Base-by-base conservation (phyloP, 1,140 invertebrate species). In the Neodiprion virginianus region DNA sequence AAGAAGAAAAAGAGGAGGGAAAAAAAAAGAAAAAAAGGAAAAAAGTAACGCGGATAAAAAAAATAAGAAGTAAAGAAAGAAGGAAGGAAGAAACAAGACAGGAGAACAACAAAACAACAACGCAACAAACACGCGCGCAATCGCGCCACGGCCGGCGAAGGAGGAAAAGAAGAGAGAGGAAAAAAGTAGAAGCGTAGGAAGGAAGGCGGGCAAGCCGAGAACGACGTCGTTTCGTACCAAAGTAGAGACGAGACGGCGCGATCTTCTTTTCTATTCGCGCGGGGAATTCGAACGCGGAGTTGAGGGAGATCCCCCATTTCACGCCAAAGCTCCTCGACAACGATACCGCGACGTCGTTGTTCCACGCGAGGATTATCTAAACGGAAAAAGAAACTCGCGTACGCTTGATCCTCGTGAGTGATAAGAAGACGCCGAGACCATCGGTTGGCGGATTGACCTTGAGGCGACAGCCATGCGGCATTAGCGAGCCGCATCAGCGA, bases 81-180 rank as follows among this genome's bases (percentile, higher is more conserved):
- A 68, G 10, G 74, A 17, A 78, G 70, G 67, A 67, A 67, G 71
- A 75, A 69, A 53, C 50, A 53, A 81, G 77, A 69, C 74, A 67
- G 65, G 72, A 68, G 78, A 78, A 71, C 70, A 79, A 80, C 53
- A 76, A 77, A 50, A 48, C 53, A 40, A 40, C 28, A 40, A 40
- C 28, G 28, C 50, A 49, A 17, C 68, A 48, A 69, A 48, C 48
- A 61, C 67, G 71, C 77, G 48, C 49, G 17, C 76, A 67, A 28
- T 14, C 21, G 72, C 74, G 67, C 77, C 75, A 61, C 65, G 77
- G 66, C 65, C 48, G 75, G 77, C 71, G 74, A 70, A 70, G 48
- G 0, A 69, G 53, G 48, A 50, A 67, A 67, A 48, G 48, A 28
- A 74, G 69, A 69, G 66, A 65, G 17, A n/a, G 48, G 76, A 67